A percentile compares a stretch with the other conserved stretches of the same genome.
Conservation (phyloP, 2,113 vertebrate genomes). For the Pseudorectes ferrugineus region DNA sequence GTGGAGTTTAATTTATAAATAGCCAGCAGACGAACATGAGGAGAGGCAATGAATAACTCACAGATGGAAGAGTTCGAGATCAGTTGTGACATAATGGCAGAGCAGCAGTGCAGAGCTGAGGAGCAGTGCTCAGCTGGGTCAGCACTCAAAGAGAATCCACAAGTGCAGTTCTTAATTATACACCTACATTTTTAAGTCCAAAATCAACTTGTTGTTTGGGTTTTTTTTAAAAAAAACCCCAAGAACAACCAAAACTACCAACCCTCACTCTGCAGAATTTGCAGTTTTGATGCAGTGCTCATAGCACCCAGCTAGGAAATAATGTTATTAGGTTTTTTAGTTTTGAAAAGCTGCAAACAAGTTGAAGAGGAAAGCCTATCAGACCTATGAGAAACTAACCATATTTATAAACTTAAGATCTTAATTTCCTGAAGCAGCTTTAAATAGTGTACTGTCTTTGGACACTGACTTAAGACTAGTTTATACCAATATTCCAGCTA, state of each 20-base stretch:
- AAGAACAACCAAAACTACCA: not conserved
- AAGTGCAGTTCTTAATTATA: constrained; percentile 9
- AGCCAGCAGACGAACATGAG: not conserved
- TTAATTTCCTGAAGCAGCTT: constrained; percentile 16
- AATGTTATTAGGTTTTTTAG: not conserved
- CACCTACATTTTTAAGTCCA: not conserved
- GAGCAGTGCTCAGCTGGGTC: not conserved
- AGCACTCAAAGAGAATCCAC: not conserved
- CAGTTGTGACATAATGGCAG: constrained; percentile 2
- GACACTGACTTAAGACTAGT: not conserved
- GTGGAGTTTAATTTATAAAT: constrained; percentile 47
- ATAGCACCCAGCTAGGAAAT: not conserved
- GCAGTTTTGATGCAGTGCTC: not conserved
- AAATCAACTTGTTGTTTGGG: not conserved
- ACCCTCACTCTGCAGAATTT: not conserved
- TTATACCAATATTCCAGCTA: not conserved
- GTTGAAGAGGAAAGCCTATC: not conserved
- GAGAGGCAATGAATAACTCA: constrained; percentile 29
- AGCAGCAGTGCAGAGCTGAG: not conserved
- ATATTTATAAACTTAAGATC: constrained; percentile 24
- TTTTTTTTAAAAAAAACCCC: not conserved
- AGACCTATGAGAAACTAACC: constrained; percentile 18
- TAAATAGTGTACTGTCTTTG: not conserved
- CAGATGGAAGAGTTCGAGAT: constrained; percentile 27
- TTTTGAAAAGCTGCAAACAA: not conserved